Evolutionary conservation across 2,113 vertebrate species (phyloP).

Genomic region (Telmatochromis bifrenatus): DNA sequence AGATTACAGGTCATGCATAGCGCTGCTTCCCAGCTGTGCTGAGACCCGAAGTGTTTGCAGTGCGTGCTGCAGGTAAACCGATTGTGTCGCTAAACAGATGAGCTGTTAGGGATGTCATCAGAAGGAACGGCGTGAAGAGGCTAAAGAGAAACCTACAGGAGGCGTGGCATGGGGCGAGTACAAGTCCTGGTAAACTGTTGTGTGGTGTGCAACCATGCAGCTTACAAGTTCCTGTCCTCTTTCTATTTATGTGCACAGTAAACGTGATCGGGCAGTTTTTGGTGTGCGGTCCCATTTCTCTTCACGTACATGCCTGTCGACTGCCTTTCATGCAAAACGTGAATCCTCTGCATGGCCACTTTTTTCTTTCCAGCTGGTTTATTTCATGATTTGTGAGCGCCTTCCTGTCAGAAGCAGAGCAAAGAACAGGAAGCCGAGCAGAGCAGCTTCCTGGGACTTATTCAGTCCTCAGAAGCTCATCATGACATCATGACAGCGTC

Average conservation of each 20-base stretch:
- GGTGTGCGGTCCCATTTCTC: background rate
- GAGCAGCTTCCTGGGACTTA: slow-evolving; percentile 15
- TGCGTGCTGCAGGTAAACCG: fast-evolving
- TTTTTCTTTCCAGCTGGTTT: background rate
- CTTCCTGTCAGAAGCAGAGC: slow-evolving; percentile 8
- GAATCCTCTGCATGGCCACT: background rate
- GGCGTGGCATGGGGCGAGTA: background rate
- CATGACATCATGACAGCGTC: slow-evolving; percentile 6
- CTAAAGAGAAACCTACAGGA: background rate
- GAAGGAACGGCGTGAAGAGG: background rate
- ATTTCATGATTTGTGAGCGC: slow-evolving; percentile 9
- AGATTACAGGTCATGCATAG: background rate
- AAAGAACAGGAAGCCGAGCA: slow-evolving; percentile 9
- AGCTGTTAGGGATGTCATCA: background rate
- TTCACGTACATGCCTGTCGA: background rate
- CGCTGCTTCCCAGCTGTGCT: background rate
- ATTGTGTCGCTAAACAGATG: background rate
- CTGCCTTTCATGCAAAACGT: background rate
- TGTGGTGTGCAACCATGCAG: too few species aligned
- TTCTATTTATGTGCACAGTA: background rate
- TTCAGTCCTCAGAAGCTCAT: slow-evolving; percentile 21
- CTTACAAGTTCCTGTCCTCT: background rate
- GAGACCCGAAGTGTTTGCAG: background rate
- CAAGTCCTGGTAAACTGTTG: background rate
- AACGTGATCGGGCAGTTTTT: background rate